Evolutionary conservation across 2,113 vertebrate genomes (phyloP), one percentile per base, ranked within the genome.

Genomic region (Uria lomvia): DNA sequence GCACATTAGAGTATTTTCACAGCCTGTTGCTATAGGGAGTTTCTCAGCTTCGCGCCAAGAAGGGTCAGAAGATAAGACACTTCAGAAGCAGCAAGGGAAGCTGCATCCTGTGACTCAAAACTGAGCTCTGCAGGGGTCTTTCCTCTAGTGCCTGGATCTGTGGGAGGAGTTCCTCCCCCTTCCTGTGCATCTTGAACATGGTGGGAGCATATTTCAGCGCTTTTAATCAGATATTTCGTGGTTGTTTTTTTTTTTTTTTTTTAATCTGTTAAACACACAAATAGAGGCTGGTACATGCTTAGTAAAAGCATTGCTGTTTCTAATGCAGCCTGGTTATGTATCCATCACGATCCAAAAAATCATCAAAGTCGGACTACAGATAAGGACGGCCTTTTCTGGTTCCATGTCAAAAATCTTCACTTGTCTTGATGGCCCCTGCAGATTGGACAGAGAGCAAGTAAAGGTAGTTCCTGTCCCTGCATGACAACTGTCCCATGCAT

Each of bases 41-140:
- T 88, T 76, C 85, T 85, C 87, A 79, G 68, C 77, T 94, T 93
- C 11, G 1, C 2, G 38, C 70, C 75, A 92, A 70, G 58, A 79
- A 43, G 76, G 91, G 63, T 63, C 65, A 67, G 49, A 49, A 86
- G 77, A 93, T 93, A 91, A 92, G 62, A 75, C 91, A 74, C 90
- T 95, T 95, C 63, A 93, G 91, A 97, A 74, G 84, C 72, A 90
- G 77, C 0, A 5, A 83, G 55, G 76, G 72, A 85, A 75, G 67
- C 42, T 8, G 6, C 83, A 81, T 94, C 88, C 86, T 94, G 93
- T 7, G 4, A 86, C 90, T 89, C 76, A 16, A 74, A 86, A 58
- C 58, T 77, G 49, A 82, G 59, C 96, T 90, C 95, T 81, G 91
- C 85, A 65, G 96, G 95, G 85, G 67, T 92, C 74, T 88, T 97